Evolutionary conservation across 2,888 invertebrate species (phyloP).

Genomic region (Acrobasis repandana): DNA sequence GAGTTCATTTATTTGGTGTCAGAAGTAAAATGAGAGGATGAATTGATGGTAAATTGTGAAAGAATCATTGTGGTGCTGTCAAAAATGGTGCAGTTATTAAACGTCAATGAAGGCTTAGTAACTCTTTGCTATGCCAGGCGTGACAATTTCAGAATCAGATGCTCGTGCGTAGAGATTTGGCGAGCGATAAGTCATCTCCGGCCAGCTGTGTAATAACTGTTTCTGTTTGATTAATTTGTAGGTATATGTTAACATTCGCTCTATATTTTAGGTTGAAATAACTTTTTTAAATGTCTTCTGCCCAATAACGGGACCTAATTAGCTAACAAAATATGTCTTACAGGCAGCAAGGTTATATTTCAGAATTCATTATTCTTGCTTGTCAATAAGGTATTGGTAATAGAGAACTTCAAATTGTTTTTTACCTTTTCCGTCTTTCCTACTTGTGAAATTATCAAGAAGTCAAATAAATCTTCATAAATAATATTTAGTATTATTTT

Average conservation of each 20-base stretch:
- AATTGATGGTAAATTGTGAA: constrained; percentile 34
- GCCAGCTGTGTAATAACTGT: constrained; percentile 1
- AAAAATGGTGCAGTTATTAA: constrained; percentile 46
- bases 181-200: constrained; percentile 32
- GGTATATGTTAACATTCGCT: background rate
- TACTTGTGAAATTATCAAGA: too few relatives aligned
- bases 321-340: too few relatives aligned
- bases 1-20: constrained; percentile 19
- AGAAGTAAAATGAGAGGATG: constrained; percentile 30
- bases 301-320: too few relatives aligned
- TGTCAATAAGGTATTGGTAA: too few relatives aligned
- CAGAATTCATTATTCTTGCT: too few relatives aligned
- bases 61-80: constrained; percentile 45
- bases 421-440: too few relatives aligned
- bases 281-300: too few relatives aligned
- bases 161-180: constrained; percentile 35
- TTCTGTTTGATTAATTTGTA: constrained; percentile 1
- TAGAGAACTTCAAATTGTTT: too few relatives aligned
- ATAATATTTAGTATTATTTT: too few relatives aligned
- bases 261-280: background rate
- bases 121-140: constrained; percentile 37
- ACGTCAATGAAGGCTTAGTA: constrained; percentile 38
- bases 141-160: constrained; percentile 41
- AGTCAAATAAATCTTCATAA: too few relatives aligned
- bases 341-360: too few relatives aligned